Base-by-base conservation (phyloP, 2,797 vertebrate genomes). In the Jordanella pulchra region DNA sequence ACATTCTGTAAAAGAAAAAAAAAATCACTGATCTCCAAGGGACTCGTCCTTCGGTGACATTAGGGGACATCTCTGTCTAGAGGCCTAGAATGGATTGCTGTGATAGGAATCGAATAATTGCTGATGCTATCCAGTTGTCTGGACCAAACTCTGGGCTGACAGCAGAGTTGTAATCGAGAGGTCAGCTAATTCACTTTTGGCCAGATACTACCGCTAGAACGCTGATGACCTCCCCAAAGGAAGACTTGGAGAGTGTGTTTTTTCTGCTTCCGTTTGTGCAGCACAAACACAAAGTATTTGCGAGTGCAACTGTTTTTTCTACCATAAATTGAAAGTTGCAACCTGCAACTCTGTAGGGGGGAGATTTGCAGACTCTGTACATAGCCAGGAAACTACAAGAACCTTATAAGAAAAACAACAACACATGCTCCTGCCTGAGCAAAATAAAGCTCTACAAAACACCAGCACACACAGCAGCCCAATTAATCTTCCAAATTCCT, bases 81-180 rank as follows among this genome's bases (percentile, higher is more conserved):
- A 83, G 75, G 81, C 75, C 76, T 84, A 71, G 72, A 73, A 88
- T 78, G 68, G 77, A 85, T 77, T 77, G 63, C 69, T 4, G 54
- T 74, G 87, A 92, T 91, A 79, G 77, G 71, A 78, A 84, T 83
- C 30, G 45, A 78, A 69, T 92, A 87, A 93, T 91, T 91, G 92
- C 91, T 91, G 90, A 93, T 93, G 83, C 86, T 91, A 90, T 91
- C 92, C 81, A 18, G 55, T 73, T 79, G 75, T 84, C 81, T 58
- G 64, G 71, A 77, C 69, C 17, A 32, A 73, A 68, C 73, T 70
- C n/a, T 18, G 64, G 80, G 70, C 83, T 53, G 76, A 77, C 83
- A 58, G 79, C 67, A 74, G 66, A 74, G 82, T 71, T 83, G 81
- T 65, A 85, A 81, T 71, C 17, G 67, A 74, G 86, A 81, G 87